These are phyloP conservation scores for Nettapus auritus DNA, from an alignment of 2,113 vertebrate genomes.

Conservation along the genomic window DNA sequence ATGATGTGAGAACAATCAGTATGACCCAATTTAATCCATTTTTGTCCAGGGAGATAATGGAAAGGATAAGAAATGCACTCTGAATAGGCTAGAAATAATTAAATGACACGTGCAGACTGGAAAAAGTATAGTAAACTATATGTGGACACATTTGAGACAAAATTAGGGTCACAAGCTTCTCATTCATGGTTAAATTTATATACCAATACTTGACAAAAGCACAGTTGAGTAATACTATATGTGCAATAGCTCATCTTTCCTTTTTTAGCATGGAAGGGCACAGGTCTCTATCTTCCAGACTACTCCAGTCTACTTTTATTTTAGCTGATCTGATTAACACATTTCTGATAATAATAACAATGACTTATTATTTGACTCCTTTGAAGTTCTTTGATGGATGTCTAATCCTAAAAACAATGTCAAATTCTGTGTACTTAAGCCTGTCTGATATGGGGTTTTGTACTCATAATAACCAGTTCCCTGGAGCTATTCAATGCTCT, in stretches of 20 bases:
- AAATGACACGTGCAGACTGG: neutral
- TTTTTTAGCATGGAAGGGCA: neutral
- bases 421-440: neutral
- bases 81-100: slow-evolving; percentile 3
- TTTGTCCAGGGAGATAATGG: neutral
- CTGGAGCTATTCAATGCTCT: neutral
- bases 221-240: neutral
- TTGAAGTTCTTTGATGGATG: neutral
- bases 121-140: neutral
- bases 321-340: neutral
- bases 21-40: neutral
- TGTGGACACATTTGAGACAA: neutral
- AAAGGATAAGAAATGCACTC: slow-evolving; percentile 2
- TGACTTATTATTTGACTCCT: neutral
- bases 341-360: neutral
- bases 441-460: neutral
- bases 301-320: neutral
- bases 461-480: neutral
- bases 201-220: neutral
- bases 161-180: neutral
- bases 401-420: neutral
- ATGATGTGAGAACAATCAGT: neutral
- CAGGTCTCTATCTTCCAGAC: neutral
- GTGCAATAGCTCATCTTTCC: neutral
- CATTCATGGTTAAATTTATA: neutral